A percentile compares a stretch with the other conserved stretches of the same genome.
Evolutionary conservation across 1,140 invertebrate genomes (phyloP).

Genomic region (Drosophila guanche): DNA sequence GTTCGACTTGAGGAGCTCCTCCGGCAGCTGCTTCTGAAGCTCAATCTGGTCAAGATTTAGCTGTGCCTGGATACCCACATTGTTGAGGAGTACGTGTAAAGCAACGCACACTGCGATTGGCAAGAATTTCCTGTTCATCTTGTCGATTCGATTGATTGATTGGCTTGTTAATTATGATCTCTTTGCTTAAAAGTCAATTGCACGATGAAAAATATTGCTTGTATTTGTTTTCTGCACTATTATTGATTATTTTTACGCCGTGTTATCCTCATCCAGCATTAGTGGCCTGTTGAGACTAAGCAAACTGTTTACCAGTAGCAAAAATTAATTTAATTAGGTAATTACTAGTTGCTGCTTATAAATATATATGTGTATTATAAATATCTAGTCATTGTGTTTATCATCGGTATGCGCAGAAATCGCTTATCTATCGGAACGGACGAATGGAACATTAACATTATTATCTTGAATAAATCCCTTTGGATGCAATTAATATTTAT

Average conservation of each 20-base stretch:
- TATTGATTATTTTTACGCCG: background rate
- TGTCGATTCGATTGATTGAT: background rate
- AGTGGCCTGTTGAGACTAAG: background rate
- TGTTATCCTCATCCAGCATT: slow-evolving; percentile 1
- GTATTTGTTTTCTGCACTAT: background rate
- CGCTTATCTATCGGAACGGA: slow-evolving; percentile 13
- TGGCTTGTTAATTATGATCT: background rate
- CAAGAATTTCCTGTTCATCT: slow-evolving; percentile 13
- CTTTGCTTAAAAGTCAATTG: background rate
- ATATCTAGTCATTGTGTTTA: slow-evolving; percentile 52
- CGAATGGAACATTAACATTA: slow-evolving; percentile 27
- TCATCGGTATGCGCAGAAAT: background rate
- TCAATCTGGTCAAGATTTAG: slow-evolving; percentile 62
- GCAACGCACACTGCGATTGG: background rate
- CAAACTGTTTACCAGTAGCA: background rate
- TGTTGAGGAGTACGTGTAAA: slow-evolving; percentile 8
- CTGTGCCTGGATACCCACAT: slow-evolving; percentile 27
- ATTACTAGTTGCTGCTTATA: slow-evolving; percentile 7
- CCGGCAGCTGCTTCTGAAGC: slow-evolving; percentile 51
- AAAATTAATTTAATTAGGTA: slow-evolving; percentile 37
- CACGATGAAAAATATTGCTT: background rate
- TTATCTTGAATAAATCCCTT: too few relatives aligned
- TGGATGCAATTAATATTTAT: too few relatives aligned
- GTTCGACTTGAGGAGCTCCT: slow-evolving; percentile 44
- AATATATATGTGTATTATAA: slow-evolving; percentile 17